These are phyloP conservation scores for Sebastes oblongus DNA, from an alignment of 2,797 vertebrate genomes.

Conservation along the genomic window DNA sequence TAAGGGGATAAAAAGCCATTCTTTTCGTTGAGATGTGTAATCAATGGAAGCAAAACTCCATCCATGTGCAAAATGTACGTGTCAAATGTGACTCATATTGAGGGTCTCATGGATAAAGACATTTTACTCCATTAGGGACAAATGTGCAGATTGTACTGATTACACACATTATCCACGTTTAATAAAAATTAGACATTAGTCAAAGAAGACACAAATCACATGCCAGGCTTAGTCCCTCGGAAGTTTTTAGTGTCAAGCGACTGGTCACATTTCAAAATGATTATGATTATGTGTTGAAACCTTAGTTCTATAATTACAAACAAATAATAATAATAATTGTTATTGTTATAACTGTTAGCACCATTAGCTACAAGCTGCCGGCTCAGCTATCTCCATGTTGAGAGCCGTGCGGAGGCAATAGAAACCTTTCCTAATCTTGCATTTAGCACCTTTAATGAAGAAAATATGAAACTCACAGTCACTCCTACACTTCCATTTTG, in stretches of 20 bases:
- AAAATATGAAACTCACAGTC: background rate
- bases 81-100: conserved; percentile 16
- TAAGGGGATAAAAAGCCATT: conserved; percentile 44
- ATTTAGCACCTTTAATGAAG: background rate
- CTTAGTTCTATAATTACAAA: background rate
- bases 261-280: background rate
- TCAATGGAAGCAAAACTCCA: conserved; percentile 38
- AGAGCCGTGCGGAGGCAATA: too few relatives aligned
- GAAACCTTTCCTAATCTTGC: too few relatives aligned
- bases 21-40: conserved; percentile 40
- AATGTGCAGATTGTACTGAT: conserved; percentile 31
- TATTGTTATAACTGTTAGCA: too few relatives aligned
- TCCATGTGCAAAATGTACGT: conserved; percentile 10
- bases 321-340: too few relatives aligned
- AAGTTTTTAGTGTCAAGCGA: conserved; percentile 12
- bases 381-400: too few relatives aligned
- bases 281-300: background rate
- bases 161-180: conserved; percentile 20
- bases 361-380: too few relatives aligned
- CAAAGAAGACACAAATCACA: background rate
- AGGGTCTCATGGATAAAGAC: conserved; percentile 14
- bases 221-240: background rate
- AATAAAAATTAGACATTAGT: background rate
- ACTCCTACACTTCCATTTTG: background rate
- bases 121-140: conserved; percentile 13